Conservation (phyloP, 1,140 invertebrate species). For the Drosophila melanogaster region DNA sequence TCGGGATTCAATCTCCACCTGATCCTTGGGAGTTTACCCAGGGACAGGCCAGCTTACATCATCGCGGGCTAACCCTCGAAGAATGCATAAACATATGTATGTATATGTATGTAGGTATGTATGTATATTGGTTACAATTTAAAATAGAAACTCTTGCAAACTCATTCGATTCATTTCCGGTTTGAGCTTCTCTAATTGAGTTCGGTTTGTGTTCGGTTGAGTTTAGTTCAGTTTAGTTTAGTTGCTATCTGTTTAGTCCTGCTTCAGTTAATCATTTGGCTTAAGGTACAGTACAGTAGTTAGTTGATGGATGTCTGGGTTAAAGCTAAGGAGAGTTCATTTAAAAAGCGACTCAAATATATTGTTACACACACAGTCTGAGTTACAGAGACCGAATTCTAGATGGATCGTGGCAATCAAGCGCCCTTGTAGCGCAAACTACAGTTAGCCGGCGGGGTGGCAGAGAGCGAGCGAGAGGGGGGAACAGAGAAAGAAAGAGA, state of each 20-base stretch:
- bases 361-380: constrained; percentile 84
- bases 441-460: constrained; percentile 51
- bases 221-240: constrained; percentile 19
- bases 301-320: constrained; percentile 49
- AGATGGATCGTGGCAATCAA: constrained; percentile 83
- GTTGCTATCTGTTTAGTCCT: constrained; percentile 52
- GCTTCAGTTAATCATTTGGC: constrained; percentile 45
- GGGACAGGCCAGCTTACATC: constrained; percentile 23
- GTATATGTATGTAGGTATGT: no score
- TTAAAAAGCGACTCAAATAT: constrained; percentile 84
- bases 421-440: constrained; percentile 79
- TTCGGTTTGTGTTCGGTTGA: constrained; percentile 22
- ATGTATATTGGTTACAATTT: constrained; percentile 51
- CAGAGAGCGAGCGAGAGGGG: constrained; percentile 31
- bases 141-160: constrained; percentile 82
- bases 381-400: constrained; percentile 84
- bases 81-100: constrained; percentile 24
- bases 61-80: constrained; percentile 26
- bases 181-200: constrained; percentile 14
- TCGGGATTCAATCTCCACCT: no score
- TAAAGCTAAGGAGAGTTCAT: constrained; percentile 66
- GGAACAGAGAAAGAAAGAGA: constrained; percentile 65
- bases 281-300: constrained; percentile 74
- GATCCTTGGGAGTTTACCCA: background rate
- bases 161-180: constrained; percentile 59